Percentiles rank a stretch among this genome's conserved stretches.
phyloP scores from a whole-genome alignment of 2,797 vertebrate genomes.

The Coendou prehensilis region DNA sequence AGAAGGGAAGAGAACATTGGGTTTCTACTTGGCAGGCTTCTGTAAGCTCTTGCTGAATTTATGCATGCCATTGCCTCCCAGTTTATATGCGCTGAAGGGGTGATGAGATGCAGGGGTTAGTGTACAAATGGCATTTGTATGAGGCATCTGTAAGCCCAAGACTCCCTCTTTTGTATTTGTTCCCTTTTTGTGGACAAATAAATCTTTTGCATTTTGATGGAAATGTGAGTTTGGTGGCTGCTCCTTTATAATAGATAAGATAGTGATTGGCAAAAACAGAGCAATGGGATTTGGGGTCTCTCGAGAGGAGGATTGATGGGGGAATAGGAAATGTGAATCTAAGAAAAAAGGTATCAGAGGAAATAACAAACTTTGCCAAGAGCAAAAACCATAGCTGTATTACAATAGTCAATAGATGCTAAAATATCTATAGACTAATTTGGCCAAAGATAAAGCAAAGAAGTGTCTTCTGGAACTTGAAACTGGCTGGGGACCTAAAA shows the following conservation, averaged over 20 bases:
- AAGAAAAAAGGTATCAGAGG: background rate
- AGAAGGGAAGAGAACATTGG: conserved; percentile 50
- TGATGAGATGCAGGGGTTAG: background rate
- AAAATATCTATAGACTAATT: background rate
- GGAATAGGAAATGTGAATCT: background rate
- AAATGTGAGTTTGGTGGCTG: background rate
- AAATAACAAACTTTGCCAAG: background rate
- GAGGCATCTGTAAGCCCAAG: background rate
- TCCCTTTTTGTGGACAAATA: background rate
- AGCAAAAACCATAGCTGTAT: background rate
- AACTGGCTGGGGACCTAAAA: background rate
- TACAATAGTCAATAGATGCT: background rate
- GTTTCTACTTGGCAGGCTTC: conserved; percentile 57
- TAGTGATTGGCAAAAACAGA: background rate
- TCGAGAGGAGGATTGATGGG: background rate
- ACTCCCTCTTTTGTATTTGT: conserved; percentile 42
- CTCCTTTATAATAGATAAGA: background rate
- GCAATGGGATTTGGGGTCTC: background rate
- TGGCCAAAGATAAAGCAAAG: conserved; percentile 30
- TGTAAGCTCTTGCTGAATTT: conserved; percentile 47
- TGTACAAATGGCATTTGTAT: conserved; percentile 28
- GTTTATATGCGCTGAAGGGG: background rate
- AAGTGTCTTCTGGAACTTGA: conserved; percentile 18
- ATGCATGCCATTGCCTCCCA: background rate
- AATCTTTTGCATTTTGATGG: conserved; percentile 23